Evolutionary conservation across 2,113 vertebrate species (phyloP), one percentile per base, ranked within the genome.

Genomic region (Sitta europaea): DNA sequence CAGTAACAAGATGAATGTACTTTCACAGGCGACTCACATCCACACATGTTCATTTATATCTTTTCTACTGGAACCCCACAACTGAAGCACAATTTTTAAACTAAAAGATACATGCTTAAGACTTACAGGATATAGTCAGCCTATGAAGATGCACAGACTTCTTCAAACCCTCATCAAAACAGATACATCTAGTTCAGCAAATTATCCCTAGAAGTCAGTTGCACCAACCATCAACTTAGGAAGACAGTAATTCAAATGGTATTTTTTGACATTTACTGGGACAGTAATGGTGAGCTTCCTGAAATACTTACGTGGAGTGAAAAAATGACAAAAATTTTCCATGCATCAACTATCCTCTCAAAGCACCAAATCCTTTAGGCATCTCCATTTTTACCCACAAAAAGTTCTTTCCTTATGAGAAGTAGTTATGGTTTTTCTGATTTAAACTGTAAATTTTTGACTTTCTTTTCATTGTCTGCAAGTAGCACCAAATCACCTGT

Each of bases 1-100:
- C 63, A 84, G 31, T 29, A 86, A 85, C 3, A 72, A 38, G 22
- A 54, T 0, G 2, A 31, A 51, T 0, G 0, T 36, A 14, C 53
- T 78, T 84, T 72, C 15, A 55, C 10, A 76, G 11, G 15, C 36
- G 77, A 51, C 33, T 59, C 45, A 14, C 12, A 33, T 68, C 27
- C 15, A 29, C 4, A 3, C 8, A 25, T 2, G 5, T 48, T 70
- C 12, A 65, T 35, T 35, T 62, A 4, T 29, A 31, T 24, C 9
- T 75, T 78, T 47, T 57, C n/a, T 42, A 31, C 27, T 35, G 35
- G 20, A 66, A 76, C 7, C 4, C 14, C 17, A 28, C 10, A 65
- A 76, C 1, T 43, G 22, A 88, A 80, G 48, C 25, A 40, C 38
- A 45, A 33, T 11, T 66, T 70, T 51, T 55, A 65, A 15, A 61